phyloP scores from a whole-genome alignment of 1,140 invertebrate genomes.

The Saccostrea cuccullata region DNA sequence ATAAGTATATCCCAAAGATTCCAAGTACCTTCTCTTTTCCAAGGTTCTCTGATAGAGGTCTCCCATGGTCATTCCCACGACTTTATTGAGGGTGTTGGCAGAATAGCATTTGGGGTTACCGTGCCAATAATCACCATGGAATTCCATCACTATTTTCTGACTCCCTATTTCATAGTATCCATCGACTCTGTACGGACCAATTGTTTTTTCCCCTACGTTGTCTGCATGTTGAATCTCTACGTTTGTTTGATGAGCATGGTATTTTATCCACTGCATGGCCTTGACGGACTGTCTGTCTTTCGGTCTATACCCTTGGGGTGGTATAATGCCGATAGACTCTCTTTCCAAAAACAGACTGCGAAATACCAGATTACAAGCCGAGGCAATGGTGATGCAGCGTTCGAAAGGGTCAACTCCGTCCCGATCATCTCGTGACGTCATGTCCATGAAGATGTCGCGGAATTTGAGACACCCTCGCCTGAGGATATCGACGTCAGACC shows the following conservation, averaged over 20 bases:
- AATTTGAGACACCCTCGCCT: constrained; percentile 50
- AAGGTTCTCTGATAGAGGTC: constrained; percentile 46
- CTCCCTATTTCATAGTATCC: constrained; percentile 47
- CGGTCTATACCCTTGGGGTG: neutral
- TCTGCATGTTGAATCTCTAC: constrained; percentile 54
- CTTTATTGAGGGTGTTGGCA: neutral
- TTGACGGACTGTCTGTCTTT: constrained; percentile 47
- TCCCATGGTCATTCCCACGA: constrained; percentile 12
- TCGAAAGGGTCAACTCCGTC: constrained; percentile 50
- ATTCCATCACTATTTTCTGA: constrained; percentile 57
- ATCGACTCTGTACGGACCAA: constrained; percentile 55
- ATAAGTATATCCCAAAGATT: constrained; percentile 42
- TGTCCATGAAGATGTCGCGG: constrained; percentile 41
- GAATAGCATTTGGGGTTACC: constrained; percentile 52
- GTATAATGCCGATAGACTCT: constrained; percentile 27
- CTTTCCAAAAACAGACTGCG: constrained; percentile 40
- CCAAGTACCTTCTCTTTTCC: constrained; percentile 47
- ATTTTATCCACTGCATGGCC: constrained; percentile 50
- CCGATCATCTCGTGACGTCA: constrained; percentile 29
- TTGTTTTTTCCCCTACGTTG: constrained; percentile 50
- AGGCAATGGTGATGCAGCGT: neutral
- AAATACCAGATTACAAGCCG: constrained; percentile 40
- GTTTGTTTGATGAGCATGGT: constrained; percentile 15
- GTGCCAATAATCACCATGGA: constrained; percentile 63
- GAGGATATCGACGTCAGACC: constrained; percentile 26